These are phyloP conservation scores for Platichthys flesus DNA, from an alignment of 2,113 vertebrate genomes.

Conservation along the genomic window DNA sequence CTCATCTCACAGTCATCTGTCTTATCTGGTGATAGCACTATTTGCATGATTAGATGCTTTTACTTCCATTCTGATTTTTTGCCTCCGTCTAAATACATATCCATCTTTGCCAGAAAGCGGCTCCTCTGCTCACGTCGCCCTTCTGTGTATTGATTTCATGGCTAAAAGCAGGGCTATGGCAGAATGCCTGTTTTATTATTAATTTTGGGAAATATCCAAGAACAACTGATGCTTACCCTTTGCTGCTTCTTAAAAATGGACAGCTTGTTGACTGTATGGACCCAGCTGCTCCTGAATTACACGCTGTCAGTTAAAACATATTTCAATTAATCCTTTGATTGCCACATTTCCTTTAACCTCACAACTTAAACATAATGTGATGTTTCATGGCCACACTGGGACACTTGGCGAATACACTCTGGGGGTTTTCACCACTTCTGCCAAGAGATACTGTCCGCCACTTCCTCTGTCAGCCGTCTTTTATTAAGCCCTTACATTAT, in stretches of 20 bases:
- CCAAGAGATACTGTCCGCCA: slow-evolving; percentile 19
- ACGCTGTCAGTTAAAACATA: slow-evolving; percentile 6
- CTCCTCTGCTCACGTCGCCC: slow-evolving; percentile 44
- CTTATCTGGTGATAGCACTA: slow-evolving; percentile 47
- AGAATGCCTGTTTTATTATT: slow-evolving; percentile 47
- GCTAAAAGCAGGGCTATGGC: slow-evolving; percentile 60
- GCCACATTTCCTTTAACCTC: slow-evolving; percentile 10
- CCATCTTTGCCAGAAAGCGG: slow-evolving; percentile 40
- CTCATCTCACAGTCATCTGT: slow-evolving; percentile 36
- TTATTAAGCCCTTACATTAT: slow-evolving; percentile 55
- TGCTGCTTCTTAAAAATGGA: slow-evolving; percentile 12
- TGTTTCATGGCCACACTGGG: slow-evolving; percentile 39
- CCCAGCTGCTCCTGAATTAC: slow-evolving; percentile 31
- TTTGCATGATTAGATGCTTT: slow-evolving; percentile 52
- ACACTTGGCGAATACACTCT: slow-evolving; percentile 28
- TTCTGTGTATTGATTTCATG: slow-evolving; percentile 67
- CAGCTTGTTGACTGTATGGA: slow-evolving; percentile 14
- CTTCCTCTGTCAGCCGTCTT: slow-evolving; percentile 34
- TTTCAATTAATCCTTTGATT: slow-evolving; percentile 3
- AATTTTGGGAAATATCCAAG: slow-evolving; percentile 62
- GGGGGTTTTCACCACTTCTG: slow-evolving; percentile 37
- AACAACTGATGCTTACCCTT: slow-evolving; percentile 52
- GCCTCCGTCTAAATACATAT: slow-evolving; percentile 40
- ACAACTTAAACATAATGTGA: slow-evolving; percentile 25
- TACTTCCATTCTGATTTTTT: slow-evolving; percentile 40